Evolutionary conservation across 2,888 invertebrate species (phyloP), one percentile per base, ranked within the genome.

Genomic region (Arctia plantaginis): DNA sequence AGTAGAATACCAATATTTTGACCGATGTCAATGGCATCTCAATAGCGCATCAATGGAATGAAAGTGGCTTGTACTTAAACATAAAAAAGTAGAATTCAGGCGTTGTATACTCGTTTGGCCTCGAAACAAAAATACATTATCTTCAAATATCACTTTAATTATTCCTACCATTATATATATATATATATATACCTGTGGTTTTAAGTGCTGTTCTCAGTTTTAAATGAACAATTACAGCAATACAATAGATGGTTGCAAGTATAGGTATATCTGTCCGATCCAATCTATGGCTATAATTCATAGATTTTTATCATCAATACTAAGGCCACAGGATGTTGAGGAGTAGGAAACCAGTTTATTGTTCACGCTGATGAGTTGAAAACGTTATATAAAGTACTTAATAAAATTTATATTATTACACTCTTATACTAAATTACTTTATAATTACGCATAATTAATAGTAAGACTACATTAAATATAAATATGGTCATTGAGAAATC

Each of bases 281-380:
- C 73, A 72, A 84, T 82, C 84, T 79, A 69, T 74, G 77, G 77
- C 82, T 72, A 77, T 78, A 79, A 75, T 74, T 73, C 55, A 67
- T 23, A 81, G 86, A 85, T 87, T 72, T 66, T 69, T 82, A 85
- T 89, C 89, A 79, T 83, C 88, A 88, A 89, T 89, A 78, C 75
- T 80, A 89, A 90, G 90, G 91, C 85, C 87, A 77, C 82, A 90
- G 92, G 92, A 92, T 89, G 88, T 91, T 92, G 85, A 87, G 81
- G 69, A 76, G 73, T 75, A 77, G 79, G 84, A 78, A 83, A 80
- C 80, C 33, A 69, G 76, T 82, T 59, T 76, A 76, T 78, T 76
- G 51, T 76, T 76, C 72, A 67, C 59, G 30, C 44, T 69, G 72
- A 75, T 72, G 67, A 72, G 20, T 75, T 62, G 65, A 75, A 75